Percentiles rank a stretch among this genome's conserved stretches.
Conservation (phyloP, 1,140 invertebrate species). For the Oncopodura yosiiana region DNA sequence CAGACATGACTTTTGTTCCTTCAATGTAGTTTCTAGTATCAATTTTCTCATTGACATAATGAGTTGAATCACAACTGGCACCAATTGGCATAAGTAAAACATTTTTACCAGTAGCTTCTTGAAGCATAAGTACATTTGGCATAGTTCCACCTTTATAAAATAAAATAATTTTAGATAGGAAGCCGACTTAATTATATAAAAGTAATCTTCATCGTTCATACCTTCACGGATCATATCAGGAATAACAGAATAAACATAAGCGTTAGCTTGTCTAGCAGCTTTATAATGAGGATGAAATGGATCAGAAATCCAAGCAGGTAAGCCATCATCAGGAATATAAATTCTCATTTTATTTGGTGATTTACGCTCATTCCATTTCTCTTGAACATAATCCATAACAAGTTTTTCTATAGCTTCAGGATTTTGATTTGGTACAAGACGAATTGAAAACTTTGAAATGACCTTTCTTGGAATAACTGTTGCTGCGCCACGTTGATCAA, state of each 20-base stretch:
- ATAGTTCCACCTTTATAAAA: background rate
- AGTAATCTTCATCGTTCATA: conserved; percentile 85
- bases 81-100: conserved; percentile 75
- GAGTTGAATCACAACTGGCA: conserved; percentile 87
- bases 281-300: conserved; percentile 82
- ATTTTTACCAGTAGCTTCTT: conserved; percentile 83
- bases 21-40: conserved; percentile 85
- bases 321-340: conserved; percentile 63
- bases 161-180: conserved; percentile 3
- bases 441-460: conserved; percentile 88
- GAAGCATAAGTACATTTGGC: conserved; percentile 35
- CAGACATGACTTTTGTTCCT: conserved; percentile 56
- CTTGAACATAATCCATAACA: conserved; percentile 60
- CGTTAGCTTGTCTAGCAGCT: conserved; percentile 74
- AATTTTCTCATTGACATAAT: conserved; percentile 97
- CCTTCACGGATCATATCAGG: conserved; percentile 93
- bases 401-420: conserved; percentile 62
- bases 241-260: conserved; percentile 80
- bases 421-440: conserved; percentile 82
- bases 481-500: conserved; percentile 80
- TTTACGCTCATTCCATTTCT: conserved; percentile 54
- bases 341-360: conserved; percentile 76
- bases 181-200: conserved; percentile 57
- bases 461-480: conserved; percentile 92
- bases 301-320: conserved; percentile 79